Percentiles rank a stretch among this genome's conserved stretches.
Evolutionary conservation across 2,888 invertebrate genomes (phyloP).

Genomic region (Lathronympha strigana): DNA sequence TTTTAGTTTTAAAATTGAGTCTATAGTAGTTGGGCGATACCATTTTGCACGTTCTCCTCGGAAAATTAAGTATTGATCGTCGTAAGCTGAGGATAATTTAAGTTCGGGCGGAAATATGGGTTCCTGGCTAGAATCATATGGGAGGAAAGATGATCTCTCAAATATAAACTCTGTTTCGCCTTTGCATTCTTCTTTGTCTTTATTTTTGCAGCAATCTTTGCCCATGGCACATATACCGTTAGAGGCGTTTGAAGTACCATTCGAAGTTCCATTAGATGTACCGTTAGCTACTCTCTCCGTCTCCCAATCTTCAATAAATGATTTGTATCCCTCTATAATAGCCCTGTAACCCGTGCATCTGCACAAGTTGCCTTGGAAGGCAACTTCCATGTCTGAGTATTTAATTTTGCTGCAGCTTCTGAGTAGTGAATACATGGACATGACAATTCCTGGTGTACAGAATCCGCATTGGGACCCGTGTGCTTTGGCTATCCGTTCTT

Average conservation of each 20-base stretch:
- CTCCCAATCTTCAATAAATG: constrained; percentile 90
- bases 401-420: constrained; percentile 78
- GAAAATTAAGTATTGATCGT: constrained; percentile 80
- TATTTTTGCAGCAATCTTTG: constrained; percentile 86
- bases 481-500: constrained; percentile 91
- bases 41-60: constrained; percentile 85
- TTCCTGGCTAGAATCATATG: constrained; percentile 90
- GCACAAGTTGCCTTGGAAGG: constrained; percentile 91
- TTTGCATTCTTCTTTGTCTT: constrained; percentile 63
- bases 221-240: constrained; percentile 83
- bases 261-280: constrained; percentile 48
- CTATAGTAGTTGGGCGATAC: constrained; percentile 87
- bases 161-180: constrained; percentile 83
- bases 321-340: constrained; percentile 92
- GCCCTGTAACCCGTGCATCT: constrained; percentile 94
- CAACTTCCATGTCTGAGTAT: constrained; percentile 87
- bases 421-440: constrained; percentile 94
- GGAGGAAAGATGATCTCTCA: constrained; percentile 85
- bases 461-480: constrained; percentile 96
- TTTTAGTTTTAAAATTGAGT: constrained; percentile 86
- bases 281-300: constrained; percentile 65
- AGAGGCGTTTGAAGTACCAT: constrained; percentile 48
- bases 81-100: constrained; percentile 84
- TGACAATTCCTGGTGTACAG: constrained; percentile 95
- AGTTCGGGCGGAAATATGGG: constrained; percentile 94